Evolutionary conservation across 2,113 vertebrate species (phyloP), one percentile per base, ranked within the genome.

Genomic region (Accipiter cooperii): DNA sequence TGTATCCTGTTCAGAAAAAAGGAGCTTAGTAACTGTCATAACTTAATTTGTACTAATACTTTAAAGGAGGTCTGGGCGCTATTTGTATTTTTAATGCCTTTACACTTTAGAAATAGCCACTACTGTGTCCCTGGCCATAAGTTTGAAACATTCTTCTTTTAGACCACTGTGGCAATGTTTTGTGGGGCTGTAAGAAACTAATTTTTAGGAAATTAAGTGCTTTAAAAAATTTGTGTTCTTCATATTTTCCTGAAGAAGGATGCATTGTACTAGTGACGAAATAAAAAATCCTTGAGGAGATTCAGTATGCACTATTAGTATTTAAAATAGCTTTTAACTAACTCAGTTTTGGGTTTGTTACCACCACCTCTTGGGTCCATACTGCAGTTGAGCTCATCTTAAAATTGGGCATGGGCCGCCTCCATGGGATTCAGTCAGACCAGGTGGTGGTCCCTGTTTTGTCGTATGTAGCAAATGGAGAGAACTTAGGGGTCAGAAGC

Each of bases 91-190:
- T 87, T 22, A 71, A 40, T 58, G 44, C 8, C 16, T 57, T 63
- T 82, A 28, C 63, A 18, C 51, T 70, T 68, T 68, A 63, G 83
- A 55, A 82, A 47, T 20, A 52, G 22, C 18, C 47, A n/a, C 18
- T 66, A 2, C 10, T 71, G 3, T 82, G 34, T 58, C 40, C n/a
- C 33, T 92, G 44, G 19, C n/a, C 10, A 2, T 46, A 44, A 51
- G 16, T 51, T 46, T 38, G 16, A 51, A 83, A 33, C 1, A 2
- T 33, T 58, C 13, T 49, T 74, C 29, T 57, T 17, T 0, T 0
- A 57, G 34, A 38, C 36, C 4, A 13, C 31, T 65, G 24, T 69
- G 24, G 40, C 70, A 44, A 70, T 78, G 17, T 76, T 88, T 58
- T 51, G 19, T 68, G 36, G 33, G 8, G 17, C 12, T 3, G 1